These are phyloP conservation scores for Seriola aureovittata DNA, from an alignment of 2,113 vertebrate species.

Conservation along the genomic window DNA sequence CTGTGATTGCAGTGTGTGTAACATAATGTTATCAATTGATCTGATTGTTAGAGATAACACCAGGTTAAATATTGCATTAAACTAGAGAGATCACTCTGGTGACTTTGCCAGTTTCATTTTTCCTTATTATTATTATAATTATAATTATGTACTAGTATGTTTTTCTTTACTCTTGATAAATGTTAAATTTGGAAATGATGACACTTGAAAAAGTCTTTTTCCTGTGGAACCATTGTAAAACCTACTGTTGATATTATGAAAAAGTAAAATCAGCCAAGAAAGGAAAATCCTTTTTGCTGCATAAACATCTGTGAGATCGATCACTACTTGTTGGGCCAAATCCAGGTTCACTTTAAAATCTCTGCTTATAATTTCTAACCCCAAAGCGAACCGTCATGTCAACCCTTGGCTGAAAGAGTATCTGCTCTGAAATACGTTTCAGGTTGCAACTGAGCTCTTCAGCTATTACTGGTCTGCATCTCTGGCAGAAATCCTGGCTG, in stretches of 20 bases:
- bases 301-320: conserved; percentile 2
- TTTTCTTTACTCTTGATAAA: not conserved
- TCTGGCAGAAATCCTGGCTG: conserved; percentile 76
- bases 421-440: conserved; percentile 69
- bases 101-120: not conserved
- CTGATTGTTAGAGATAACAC: not conserved
- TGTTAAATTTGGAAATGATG: not conserved
- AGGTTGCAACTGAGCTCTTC: conserved; percentile 71
- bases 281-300: not conserved
- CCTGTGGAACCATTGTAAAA: not conserved
- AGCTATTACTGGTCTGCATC: conserved; percentile 77
- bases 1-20: not conserved
- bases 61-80: not conserved
- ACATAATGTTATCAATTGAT: not conserved
- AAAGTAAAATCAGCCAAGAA: not conserved
- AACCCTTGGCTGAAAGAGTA: conserved; percentile 59
- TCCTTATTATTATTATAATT: not conserved
- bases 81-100: too few relatives aligned
- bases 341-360: conserved; percentile 18
- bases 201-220: not conserved
- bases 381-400: conserved; percentile 25
- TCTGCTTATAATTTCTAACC: conserved; percentile 46
- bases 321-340: not conserved
- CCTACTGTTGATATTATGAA: not conserved
- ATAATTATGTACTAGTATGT: not conserved